A percentile compares a stretch with the other conserved stretches of the same genome.
phyloP scores from a whole-genome alignment of 2,797 vertebrate species.

The Hippocampus kuda region DNA sequence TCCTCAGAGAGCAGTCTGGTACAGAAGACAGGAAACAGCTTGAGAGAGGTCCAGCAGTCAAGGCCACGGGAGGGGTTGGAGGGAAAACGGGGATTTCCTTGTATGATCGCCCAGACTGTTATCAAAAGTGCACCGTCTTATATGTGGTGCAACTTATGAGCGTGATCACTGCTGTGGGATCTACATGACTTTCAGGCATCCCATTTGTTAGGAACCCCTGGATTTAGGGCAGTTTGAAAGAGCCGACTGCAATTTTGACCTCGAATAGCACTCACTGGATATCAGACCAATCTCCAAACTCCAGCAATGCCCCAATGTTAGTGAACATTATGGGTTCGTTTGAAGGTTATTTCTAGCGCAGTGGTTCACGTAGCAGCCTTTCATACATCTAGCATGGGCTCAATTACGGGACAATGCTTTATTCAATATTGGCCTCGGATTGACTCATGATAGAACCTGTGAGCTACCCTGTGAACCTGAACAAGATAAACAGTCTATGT shows the following conservation, averaged over 20 bases:
- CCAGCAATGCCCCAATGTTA: not conserved
- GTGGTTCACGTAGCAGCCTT: not conserved
- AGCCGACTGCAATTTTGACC: not conserved
- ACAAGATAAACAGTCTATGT: not conserved
- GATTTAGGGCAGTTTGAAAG: slow-evolving; percentile 10
- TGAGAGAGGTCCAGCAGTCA: slow-evolving; percentile 68
- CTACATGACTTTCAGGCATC: slow-evolving; percentile 1
- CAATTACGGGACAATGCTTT: not conserved
- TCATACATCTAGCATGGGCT: not conserved
- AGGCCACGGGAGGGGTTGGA: slow-evolving; percentile 60
- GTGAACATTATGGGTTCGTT: not conserved
- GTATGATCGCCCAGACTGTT: slow-evolving; percentile 36
- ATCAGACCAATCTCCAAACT: not conserved
- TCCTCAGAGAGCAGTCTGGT: slow-evolving; percentile 60
- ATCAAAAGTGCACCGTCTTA: slow-evolving; percentile 31
- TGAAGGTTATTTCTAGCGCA: not conserved
- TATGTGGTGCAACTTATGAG: slow-evolving; percentile 17
- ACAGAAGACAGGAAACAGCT: slow-evolving; percentile 78
- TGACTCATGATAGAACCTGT: not conserved
- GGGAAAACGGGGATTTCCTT: slow-evolving; percentile 62
- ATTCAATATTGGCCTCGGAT: not conserved
- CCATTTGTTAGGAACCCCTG: not conserved
- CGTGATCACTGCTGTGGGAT: slow-evolving; percentile 1
- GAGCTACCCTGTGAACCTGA: not conserved
- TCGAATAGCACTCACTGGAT: not conserved